phyloP scores from a whole-genome alignment of 2,113 vertebrate species.

The Scopus umbretta region DNA sequence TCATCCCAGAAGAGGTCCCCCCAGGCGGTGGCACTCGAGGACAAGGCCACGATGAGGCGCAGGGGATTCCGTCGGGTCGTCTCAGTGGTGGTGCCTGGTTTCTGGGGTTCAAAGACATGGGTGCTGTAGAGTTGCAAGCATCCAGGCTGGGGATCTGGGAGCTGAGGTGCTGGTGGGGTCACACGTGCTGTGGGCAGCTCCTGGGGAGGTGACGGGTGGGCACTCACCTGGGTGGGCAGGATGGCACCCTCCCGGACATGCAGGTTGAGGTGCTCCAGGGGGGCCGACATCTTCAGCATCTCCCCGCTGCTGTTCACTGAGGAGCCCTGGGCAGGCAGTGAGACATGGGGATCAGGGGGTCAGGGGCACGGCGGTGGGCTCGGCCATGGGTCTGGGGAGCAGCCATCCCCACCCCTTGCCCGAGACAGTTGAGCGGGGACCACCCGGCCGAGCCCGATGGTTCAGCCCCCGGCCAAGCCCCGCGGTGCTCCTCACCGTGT shows the following conservation, averaged over 20 bases:
- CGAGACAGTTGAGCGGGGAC: fast-evolving
- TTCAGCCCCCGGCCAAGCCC: fast-evolving
- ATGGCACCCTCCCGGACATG: slow-evolving; percentile 81
- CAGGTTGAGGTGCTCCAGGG: slow-evolving; percentile 84
- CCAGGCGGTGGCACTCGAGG: slow-evolving; percentile 57
- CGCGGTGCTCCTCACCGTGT: slow-evolving; percentile 68
- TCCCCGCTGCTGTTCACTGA: slow-evolving; percentile 77
- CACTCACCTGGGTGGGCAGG: slow-evolving; percentile 80
- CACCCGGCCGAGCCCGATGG: too few species aligned
- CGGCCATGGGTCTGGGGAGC: fast-evolving
- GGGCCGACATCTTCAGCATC: slow-evolving; percentile 71
- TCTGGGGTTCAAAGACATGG: slow-evolving; percentile 54
- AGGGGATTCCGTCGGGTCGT: slow-evolving; percentile 76
- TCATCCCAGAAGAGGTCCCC: slow-evolving; percentile 89
- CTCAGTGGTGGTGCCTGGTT: slow-evolving; percentile 75
- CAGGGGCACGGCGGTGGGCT: fast-evolving
- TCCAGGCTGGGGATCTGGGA: not conserved
- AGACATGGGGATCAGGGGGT: fast-evolving
- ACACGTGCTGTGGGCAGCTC: fast-evolving
- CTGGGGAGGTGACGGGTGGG: not conserved
- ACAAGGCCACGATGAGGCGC: slow-evolving; percentile 73
- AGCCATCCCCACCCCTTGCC: not conserved
- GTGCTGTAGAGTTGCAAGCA: not conserved
- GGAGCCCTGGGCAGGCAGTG: slow-evolving; percentile 57
- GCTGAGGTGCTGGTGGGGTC: not conserved